Evolutionary conservation across 2,888 invertebrate species (phyloP).

Genomic region (Leptopilina drosophilae): DNA sequence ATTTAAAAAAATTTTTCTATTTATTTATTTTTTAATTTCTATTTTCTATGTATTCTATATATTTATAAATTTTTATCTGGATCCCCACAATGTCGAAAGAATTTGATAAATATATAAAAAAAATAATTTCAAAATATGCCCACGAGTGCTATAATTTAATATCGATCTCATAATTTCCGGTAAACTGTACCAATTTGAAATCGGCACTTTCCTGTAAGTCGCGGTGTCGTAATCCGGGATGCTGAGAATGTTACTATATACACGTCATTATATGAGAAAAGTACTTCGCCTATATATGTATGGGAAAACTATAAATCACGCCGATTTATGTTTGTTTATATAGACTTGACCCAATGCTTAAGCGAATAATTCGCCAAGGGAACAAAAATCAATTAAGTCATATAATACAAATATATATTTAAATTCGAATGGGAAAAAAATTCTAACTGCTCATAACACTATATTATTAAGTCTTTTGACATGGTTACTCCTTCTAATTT

Average conservation of each 20-base stretch:
- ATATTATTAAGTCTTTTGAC: too few relatives aligned
- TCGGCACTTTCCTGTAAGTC: constrained; percentile 38
- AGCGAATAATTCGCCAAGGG: too few relatives aligned
- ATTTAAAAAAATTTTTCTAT: too few relatives aligned
- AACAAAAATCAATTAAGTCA: too few relatives aligned
- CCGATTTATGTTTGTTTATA: too few relatives aligned
- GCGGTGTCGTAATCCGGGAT: constrained; percentile 42
- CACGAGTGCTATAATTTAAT: constrained; percentile 34
- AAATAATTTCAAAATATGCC: constrained; percentile 12
- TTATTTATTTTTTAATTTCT: too few relatives aligned
- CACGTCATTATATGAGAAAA: constrained; percentile 21
- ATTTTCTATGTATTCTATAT: too few relatives aligned
- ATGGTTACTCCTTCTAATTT: background rate
- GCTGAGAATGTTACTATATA: constrained; percentile 38
- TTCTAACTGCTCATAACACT: too few relatives aligned
- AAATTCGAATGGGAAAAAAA: too few relatives aligned
- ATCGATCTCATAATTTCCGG: constrained; percentile 43
- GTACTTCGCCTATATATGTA: background rate
- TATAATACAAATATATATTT: too few relatives aligned
- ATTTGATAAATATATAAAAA: background rate
- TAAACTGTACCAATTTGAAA: constrained; percentile 4
- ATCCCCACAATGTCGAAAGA: too few relatives aligned
- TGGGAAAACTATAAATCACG: background rate
- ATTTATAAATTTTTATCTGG: too few relatives aligned
- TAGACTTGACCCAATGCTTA: background rate